Evolutionary conservation across 2,888 invertebrate species (phyloP), one percentile per base, ranked within the genome.

Genomic region (Nesidiocoris tenuis): DNA sequence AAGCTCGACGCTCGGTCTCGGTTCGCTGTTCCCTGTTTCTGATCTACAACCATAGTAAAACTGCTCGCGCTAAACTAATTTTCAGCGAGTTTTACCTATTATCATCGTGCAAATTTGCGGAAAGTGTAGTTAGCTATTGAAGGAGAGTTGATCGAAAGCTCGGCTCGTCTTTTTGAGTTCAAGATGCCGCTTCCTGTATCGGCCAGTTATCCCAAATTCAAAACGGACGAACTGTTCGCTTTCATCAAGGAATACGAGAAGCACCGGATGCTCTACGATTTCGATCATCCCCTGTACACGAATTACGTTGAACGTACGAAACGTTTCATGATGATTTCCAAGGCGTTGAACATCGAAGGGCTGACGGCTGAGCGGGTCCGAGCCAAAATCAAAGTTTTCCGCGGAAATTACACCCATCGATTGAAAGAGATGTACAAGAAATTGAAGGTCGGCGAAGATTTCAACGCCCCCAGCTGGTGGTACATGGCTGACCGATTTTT

Each of bases 311-410:
- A 72, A 21, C 3, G 72, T n/a, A 72, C 61, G 1, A 39, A 39
- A 18, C 61, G 57, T 17, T 72, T 72, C 63, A 23, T n/a, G 17
- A 18, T 22, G 16, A 72, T 72, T 12, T 22, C 72, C 0, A 18
- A 39, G 2, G 21, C 61, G 12, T 39, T 72, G 54, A 25, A 72
- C 3, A 72, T 72, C 22, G 61, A 72, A 2, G 72, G 72, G 1
- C 54, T 72, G 1, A 72, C 72, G 0, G 61, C 61, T 17, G 72
- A 72, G n/a, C 23, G 72, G 63, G 72, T 72, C 1, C 19, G 72
- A 39, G 72, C 72, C 39, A 72, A 72, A 61, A 72, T 72, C 61
- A 72, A 72, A 72, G 72, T 72, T 21, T 72, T 72, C 63, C 72
- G 72, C 19, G 72, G 72, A 25, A 72, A 72, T 39, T 72, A 72